Evolutionary conservation across 1,140 invertebrate genomes (phyloP).

Genomic region (Sinonovacula constricta): DNA sequence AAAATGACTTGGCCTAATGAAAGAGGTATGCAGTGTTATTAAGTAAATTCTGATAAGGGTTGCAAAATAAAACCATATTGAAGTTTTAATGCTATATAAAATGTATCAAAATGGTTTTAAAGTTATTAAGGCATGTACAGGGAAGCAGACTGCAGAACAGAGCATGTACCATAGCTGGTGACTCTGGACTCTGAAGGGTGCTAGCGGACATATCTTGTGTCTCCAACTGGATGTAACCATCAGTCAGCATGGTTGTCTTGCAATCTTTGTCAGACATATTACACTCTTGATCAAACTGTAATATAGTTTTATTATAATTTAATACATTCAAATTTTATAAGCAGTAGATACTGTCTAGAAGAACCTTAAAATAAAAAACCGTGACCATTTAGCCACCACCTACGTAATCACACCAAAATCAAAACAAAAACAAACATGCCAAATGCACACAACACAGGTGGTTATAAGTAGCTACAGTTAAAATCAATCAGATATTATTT

Average conservation of each 20-base stretch:
- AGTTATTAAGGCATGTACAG: too few species aligned
- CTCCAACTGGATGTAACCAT: not conserved
- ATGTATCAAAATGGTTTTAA: too few species aligned
- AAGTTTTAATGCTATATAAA: too few species aligned
- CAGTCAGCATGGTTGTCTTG: not conserved
- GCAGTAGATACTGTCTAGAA: not conserved
- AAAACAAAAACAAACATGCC: not conserved
- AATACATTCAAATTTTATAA: not conserved
- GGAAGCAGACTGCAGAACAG: too few species aligned
- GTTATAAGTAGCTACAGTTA: conserved; percentile 8
- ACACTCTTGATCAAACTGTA: not conserved
- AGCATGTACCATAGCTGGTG: too few species aligned
- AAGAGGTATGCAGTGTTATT: too few species aligned
- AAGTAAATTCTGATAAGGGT: too few species aligned
- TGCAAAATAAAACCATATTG: too few species aligned
- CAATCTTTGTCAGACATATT: not conserved
- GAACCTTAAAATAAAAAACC: not conserved
- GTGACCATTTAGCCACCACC: not conserved
- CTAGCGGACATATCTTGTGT: not conserved
- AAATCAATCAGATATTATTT: not conserved
- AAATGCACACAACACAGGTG: conserved; percentile 15
- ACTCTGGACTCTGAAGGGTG: not conserved
- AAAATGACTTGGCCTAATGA: too few species aligned
- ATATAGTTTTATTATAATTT: not conserved
- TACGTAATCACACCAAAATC: not conserved